Conservation (phyloP, 2,113 vertebrate genomes). For the sheep (Ovis aries) region ARS-UI_Ramb_v3.0 NC_056068.1:8746001-8746500, state of each 20-base stretch:
- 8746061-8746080: not conserved
- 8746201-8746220: not conserved
- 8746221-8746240: not conserved
- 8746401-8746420: not conserved
- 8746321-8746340: not conserved
- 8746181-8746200: not conserved
- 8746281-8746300: not conserved
- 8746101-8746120: not conserved
- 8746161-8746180: not conserved
- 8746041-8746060: not conserved
- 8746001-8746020: not conserved
- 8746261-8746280: not conserved
- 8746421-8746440: not conserved
- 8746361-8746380: not conserved
- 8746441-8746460: not conserved
- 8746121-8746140: not conserved
- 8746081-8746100: not conserved
- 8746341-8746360: not conserved
- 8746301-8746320: not conserved
- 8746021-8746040: not conserved
- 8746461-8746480: not conserved
- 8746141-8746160: not conserved
- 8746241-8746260: not conserved
- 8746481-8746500: not conserved
- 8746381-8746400: not conserved